Percentiles rank a stretch among this genome's conserved stretches.
phyloP scores from a whole-genome alignment of 2,113 vertebrate species.

The Neomonachus schauinslandi region DNA sequence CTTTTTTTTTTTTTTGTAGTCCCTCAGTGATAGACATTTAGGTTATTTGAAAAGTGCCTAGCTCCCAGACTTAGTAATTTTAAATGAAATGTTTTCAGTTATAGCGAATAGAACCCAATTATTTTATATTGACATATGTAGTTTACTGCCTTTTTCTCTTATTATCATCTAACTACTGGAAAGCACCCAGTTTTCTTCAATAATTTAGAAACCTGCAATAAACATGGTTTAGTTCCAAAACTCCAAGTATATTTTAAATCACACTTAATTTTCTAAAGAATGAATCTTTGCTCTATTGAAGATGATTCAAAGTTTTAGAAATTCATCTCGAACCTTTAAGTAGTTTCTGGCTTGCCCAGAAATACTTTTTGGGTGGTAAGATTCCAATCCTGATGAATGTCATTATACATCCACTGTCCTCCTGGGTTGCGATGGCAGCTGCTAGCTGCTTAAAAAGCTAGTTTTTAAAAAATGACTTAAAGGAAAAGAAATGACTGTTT shows the following conservation, averaged over 20 bases:
- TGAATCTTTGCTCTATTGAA: not conserved
- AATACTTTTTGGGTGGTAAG: slow-evolving; percentile 35
- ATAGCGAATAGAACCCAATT: slow-evolving; percentile 57
- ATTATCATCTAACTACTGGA: slow-evolving; percentile 29
- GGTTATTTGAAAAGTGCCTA: slow-evolving; percentile 60
- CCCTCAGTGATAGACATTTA: slow-evolving; percentile 63
- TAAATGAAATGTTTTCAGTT: slow-evolving; percentile 70
- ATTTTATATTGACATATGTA: slow-evolving; percentile 70
- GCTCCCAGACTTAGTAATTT: slow-evolving; percentile 60
- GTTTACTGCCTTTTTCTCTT: slow-evolving; percentile 61
- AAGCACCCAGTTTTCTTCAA: slow-evolving; percentile 63
- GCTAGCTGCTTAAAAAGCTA: not conserved
- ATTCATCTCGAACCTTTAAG: slow-evolving; percentile 39
- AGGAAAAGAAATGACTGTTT: slow-evolving; percentile 38
- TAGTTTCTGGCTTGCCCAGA: slow-evolving; percentile 37
- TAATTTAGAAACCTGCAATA: slow-evolving; percentile 66
- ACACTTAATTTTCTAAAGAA: slow-evolving; percentile 62
- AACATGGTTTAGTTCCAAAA: slow-evolving; percentile 60
- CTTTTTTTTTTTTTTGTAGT: not conserved
- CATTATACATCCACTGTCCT: not conserved
- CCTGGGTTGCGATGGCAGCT: not conserved
- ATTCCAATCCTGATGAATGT: slow-evolving; percentile 35
- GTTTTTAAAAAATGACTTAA: not conserved
- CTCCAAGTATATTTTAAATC: slow-evolving; percentile 56
- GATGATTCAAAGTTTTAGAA: slow-evolving; percentile 57